Conservation (phyloP, 2,797 vertebrate genomes). For the Sternotherus odoratus region DNA sequence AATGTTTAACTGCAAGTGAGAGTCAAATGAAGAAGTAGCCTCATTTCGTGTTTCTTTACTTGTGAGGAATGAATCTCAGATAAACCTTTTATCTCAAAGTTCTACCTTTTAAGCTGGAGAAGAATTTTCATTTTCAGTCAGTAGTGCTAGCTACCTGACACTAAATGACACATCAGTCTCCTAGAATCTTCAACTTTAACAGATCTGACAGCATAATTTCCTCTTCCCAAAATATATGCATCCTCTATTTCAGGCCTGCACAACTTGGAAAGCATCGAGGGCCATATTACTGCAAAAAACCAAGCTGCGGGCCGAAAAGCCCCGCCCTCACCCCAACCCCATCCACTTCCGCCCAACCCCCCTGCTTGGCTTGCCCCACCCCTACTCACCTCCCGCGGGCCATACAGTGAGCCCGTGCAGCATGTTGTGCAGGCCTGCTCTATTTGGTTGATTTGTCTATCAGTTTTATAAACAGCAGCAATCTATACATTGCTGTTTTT, state of each 20-base stretch:
- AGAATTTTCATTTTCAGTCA: not conserved
- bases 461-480: not conserved
- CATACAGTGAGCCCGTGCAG: too few species aligned
- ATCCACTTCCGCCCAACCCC: too few species aligned
- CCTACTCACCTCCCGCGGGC: too few species aligned
- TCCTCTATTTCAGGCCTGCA: not conserved
- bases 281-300: too few species aligned
- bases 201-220: not conserved
- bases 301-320: too few species aligned
- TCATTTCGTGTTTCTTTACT: not conserved
- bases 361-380: too few species aligned
- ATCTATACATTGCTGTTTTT: not conserved
- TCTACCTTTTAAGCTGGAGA: not conserved
- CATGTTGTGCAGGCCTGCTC: too few species aligned
- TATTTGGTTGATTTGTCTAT: not conserved
- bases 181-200: not conserved
- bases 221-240: not conserved
- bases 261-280: too few species aligned
- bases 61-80: fast-evolving
- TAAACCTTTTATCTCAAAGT: not conserved
- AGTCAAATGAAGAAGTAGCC: fast-evolving
- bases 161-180: not conserved
- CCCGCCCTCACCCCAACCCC: too few species aligned
- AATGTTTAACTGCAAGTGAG: not conserved
- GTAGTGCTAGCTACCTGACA: not conserved